Conservation (phyloP, 2,888 invertebrate genomes). For the Agrenia bidenticulata region DNA sequence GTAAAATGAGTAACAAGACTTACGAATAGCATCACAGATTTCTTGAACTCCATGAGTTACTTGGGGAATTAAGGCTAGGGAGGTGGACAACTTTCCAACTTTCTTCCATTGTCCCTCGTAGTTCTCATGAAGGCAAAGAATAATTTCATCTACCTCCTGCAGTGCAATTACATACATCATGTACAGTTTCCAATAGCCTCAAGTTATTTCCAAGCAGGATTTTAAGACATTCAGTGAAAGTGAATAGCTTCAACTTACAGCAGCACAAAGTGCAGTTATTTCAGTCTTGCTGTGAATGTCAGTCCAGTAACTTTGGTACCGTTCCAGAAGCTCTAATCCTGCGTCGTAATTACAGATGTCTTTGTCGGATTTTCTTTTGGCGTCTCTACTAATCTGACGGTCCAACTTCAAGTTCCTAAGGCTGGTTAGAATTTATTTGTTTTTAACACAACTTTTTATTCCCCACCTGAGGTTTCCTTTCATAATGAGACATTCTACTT, state of each 20-base stretch:
- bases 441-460: background rate
- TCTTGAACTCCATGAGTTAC: conserved; percentile 58
- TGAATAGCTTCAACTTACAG: conserved; percentile 49
- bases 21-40: conserved; percentile 60
- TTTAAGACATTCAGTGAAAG: too few relatives aligned
- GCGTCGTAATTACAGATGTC: conserved; percentile 63
- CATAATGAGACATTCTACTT: background rate
- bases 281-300: conserved; percentile 70
- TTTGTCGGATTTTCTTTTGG: conserved; percentile 27
- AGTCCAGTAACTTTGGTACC: conserved; percentile 72
- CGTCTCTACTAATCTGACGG: conserved; percentile 37
- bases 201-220: too few relatives aligned
- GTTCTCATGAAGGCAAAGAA: conserved; percentile 58
- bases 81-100: conserved; percentile 56
- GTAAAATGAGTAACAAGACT: conserved; percentile 16
- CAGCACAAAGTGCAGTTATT: conserved; percentile 64
- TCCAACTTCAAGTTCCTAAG: conserved; percentile 49
- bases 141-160: conserved; percentile 57
- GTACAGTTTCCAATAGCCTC: too few relatives aligned
- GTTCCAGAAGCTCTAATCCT: conserved; percentile 68
- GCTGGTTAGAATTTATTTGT: conserved; percentile 23
- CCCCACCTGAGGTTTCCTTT: background rate
- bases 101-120: conserved; percentile 58
- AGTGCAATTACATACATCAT: background rate
- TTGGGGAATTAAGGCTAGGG: conserved; percentile 59